Percentiles rank a stretch among this genome's conserved stretches.
Evolutionary conservation across 53 echinoderm and acorn worm genomes (phyloP).

Genomic region (Hippasteria phrygiana): DNA sequence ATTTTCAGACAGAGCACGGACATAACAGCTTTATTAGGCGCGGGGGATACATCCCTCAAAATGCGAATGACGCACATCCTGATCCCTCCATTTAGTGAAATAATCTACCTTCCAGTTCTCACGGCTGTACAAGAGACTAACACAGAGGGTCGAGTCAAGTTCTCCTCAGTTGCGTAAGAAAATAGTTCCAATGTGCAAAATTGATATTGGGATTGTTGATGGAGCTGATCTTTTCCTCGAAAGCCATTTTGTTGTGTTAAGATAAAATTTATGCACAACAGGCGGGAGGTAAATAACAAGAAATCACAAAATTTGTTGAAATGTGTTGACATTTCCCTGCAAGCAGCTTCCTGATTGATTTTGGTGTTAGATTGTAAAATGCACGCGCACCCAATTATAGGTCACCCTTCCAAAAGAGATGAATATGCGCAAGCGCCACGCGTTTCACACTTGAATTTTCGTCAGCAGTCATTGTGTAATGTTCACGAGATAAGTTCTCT

Average conservation of each 20-base stretch:
- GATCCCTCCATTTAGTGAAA: neutral
- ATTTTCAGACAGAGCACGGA: no score
- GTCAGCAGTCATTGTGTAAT: no score
- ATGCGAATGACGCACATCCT: no score
- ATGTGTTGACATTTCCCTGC: slow-evolving; percentile 41
- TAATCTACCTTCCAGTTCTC: neutral
- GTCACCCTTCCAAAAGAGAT: neutral
- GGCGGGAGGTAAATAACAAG: no score
- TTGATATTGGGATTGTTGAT: neutral
- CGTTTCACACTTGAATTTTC: no score
- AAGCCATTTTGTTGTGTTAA: neutral
- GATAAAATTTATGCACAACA: neutral
- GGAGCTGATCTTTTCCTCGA: neutral
- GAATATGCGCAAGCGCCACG: neutral
- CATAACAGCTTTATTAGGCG: no score
- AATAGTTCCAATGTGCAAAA: slow-evolving; percentile 17
- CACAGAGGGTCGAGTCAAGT: slow-evolving; percentile 25
- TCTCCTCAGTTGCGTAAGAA: slow-evolving; percentile 26
- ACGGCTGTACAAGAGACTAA: slow-evolving; percentile 27
- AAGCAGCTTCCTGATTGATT: slow-evolving; percentile 40
- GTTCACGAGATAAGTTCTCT: no score
- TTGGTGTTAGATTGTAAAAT: slow-evolving; percentile 10
- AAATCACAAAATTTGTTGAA: neutral
- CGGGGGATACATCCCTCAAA: no score
- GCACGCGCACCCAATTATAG: neutral